Evolutionary conservation across 2,113 vertebrate genomes (phyloP).

Genomic region (Onychostruthus taczanowskii): DNA sequence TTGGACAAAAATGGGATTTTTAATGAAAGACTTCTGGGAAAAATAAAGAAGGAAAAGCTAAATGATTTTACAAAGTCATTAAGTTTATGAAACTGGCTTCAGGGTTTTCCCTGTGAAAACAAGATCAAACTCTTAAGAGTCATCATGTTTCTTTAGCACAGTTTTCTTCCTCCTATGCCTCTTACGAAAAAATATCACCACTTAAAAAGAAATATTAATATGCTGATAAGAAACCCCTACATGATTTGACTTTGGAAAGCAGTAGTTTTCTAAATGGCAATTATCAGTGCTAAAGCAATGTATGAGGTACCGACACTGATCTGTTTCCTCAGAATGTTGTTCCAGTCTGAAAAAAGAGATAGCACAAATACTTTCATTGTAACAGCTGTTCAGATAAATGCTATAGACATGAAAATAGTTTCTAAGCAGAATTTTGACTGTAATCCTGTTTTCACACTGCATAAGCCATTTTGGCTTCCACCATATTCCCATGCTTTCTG

Average conservation of each 20-base stretch:
- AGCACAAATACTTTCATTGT: neutral
- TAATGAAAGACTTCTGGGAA: slow-evolving; percentile 69
- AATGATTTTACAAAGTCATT: slow-evolving; percentile 58
- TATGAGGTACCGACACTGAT: neutral
- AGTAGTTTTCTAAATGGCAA: neutral
- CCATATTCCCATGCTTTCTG: neutral
- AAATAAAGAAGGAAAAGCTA: slow-evolving; percentile 68
- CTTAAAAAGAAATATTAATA: slow-evolving; percentile 38
- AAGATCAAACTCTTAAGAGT: slow-evolving; percentile 8
- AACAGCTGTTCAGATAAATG: neutral
- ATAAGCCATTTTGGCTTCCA: neutral
- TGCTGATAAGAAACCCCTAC: neutral
- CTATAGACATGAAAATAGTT: neutral
- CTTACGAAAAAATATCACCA: slow-evolving; percentile 16
- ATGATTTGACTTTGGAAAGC: neutral
- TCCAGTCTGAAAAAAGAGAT: neutral
- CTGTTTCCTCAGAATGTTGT: neutral
- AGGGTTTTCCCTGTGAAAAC: slow-evolving; percentile 50
- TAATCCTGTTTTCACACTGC: neutral
- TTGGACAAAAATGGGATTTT: slow-evolving; percentile 63
- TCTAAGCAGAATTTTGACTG: neutral
- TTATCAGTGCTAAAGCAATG: neutral
- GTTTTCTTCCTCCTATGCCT: neutral
- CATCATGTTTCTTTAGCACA: slow-evolving; percentile 44
- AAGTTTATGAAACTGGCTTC: slow-evolving; percentile 59